Conservation (phyloP, 2,888 invertebrate genomes). For the Leptura quadrifasciata region DNA sequence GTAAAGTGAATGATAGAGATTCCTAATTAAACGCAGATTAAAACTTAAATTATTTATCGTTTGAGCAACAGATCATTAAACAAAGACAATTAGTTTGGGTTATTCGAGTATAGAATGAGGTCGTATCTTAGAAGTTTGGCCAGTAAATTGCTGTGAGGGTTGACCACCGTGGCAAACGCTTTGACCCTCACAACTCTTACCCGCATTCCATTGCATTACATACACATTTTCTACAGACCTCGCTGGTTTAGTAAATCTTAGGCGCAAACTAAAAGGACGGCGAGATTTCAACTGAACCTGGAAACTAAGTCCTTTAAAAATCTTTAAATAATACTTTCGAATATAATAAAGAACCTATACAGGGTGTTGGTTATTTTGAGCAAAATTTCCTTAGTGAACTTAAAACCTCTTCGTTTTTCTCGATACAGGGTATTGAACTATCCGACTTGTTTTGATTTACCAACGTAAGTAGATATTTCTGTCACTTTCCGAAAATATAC, state of each 20-base stretch:
- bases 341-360: too few relatives aligned
- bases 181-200: conserved; percentile 37
- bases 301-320: too few relatives aligned
- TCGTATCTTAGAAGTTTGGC: conserved; percentile 57
- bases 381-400: too few relatives aligned
- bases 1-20: neutral
- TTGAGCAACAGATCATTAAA: conserved; percentile 53
- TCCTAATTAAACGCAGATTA: conserved; percentile 19
- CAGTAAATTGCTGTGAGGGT: conserved; percentile 51
- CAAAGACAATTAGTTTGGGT: conserved; percentile 55
- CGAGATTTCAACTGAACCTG: neutral
- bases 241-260: conserved; percentile 24
- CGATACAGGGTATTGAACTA: too few relatives aligned
- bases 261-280: neutral
- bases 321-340: too few relatives aligned
- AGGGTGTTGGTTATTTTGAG: too few relatives aligned
- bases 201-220: conserved; percentile 36
- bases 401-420: too few relatives aligned
- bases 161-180: conserved; percentile 34
- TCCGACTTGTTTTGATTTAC: too few relatives aligned
- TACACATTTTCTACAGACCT: conserved; percentile 21
- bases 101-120: conserved; percentile 41
- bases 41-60: conserved; percentile 38
- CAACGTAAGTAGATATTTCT: too few relatives aligned
- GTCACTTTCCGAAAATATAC: too few relatives aligned